phyloP scores from a whole-genome alignment of 2,888 invertebrate species.

The Pachycephus smyrnensis region DNA sequence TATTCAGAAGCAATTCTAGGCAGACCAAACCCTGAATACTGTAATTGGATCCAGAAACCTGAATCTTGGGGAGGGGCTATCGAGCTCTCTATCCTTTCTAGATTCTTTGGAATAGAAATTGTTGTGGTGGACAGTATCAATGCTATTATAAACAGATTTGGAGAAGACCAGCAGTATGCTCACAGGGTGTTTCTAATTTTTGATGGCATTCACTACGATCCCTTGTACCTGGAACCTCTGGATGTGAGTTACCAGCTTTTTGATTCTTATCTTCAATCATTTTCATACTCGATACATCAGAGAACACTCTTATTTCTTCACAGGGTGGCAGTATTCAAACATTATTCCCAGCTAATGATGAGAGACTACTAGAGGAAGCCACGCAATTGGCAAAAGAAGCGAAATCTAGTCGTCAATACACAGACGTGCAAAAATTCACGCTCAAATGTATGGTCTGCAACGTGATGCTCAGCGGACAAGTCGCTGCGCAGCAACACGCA shows the following conservation, averaged over 20 bases:
- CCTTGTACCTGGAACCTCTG: conserved; percentile 85
- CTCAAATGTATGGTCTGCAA: conserved; percentile 88
- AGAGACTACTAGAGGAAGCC: conserved; percentile 81
- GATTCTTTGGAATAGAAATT: conserved; percentile 90
- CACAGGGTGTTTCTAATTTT: conserved; percentile 89
- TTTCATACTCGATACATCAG: not conserved
- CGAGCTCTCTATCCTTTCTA: conserved; percentile 89
- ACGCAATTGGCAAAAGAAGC: conserved; percentile 89
- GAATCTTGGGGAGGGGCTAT: conserved; percentile 98
- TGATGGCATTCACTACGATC: conserved; percentile 97
- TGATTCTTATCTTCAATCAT: not conserved
- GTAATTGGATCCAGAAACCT: conserved; percentile 88
- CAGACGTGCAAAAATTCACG: conserved; percentile 89
- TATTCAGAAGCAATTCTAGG: conserved; percentile 91
- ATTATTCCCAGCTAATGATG: conserved; percentile 82
- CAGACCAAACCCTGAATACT: conserved; percentile 86
- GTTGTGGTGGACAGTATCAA: conserved; percentile 93
- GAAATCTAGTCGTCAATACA: conserved; percentile 89
- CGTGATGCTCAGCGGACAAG: conserved; percentile 80
- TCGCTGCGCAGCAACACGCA: conserved; percentile 87
- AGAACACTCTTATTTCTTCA: conserved; percentile 43
- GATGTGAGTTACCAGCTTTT: conserved; percentile 71
- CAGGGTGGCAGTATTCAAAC: conserved; percentile 82
- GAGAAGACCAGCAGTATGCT: conserved; percentile 89
- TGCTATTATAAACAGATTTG: conserved; percentile 91